Percentiles rank a stretch among this genome's conserved stretches.
These are phyloP conservation scores for Thaumetopoea pityocampa DNA, from an alignment of 1,140 invertebrate genomes.

Conservation along the genomic window DNA sequence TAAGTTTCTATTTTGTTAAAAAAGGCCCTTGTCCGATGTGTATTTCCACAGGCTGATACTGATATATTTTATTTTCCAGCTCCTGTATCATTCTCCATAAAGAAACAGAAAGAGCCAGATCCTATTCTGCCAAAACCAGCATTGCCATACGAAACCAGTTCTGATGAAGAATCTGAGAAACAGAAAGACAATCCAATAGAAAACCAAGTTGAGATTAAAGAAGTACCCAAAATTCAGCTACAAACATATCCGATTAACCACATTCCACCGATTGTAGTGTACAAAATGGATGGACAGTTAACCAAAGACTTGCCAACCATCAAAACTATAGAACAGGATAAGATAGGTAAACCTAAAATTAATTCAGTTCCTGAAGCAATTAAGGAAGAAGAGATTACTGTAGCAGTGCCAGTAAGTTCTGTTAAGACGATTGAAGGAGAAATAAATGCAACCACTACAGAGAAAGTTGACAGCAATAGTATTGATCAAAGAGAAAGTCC, in stretches of 20 bases:
- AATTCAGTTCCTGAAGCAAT: too few species aligned
- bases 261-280: conserved; percentile 49
- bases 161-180: conserved; percentile 77
- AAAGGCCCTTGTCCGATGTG: too few species aligned
- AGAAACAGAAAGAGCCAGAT: conserved; percentile 85
- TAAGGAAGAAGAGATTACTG: too few species aligned
- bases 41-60: too few species aligned
- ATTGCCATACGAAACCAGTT: conserved; percentile 85
- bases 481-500: conserved; percentile 16
- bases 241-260: conserved; percentile 26
- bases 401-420: too few species aligned
- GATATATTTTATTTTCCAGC: conserved; percentile 58
- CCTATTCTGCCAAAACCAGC: conserved; percentile 81
- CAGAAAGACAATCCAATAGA: conserved; percentile 31
- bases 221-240: conserved; percentile 23
- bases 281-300: conserved; percentile 47
- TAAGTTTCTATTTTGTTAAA: too few species aligned
- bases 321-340: conserved; percentile 31
- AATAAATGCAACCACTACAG: conserved; percentile 7
- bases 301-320: conserved; percentile 32
- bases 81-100: conserved; percentile 89
- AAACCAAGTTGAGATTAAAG: conserved; percentile 27
- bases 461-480: conserved; percentile 14
- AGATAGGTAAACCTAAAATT: conserved; percentile 17
- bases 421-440: too few species aligned